Conservation (phyloP, 1,140 invertebrate species). For the Rhopalosiphum maidis region DNA sequence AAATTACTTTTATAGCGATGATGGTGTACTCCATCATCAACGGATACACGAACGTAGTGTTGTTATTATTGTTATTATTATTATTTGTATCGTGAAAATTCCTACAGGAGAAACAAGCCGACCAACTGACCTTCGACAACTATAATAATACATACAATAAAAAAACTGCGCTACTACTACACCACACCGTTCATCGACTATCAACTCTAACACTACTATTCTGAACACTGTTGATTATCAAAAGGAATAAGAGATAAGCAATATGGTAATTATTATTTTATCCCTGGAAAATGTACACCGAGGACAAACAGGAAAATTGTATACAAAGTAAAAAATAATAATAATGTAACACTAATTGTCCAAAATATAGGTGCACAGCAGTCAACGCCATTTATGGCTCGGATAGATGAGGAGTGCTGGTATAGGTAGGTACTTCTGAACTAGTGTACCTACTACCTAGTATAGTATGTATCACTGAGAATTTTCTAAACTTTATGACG, state of each 20-base stretch:
- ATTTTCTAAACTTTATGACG: neutral
- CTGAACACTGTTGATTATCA: neutral
- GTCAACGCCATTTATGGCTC: neutral
- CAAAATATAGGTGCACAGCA: neutral
- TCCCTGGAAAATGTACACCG: neutral
- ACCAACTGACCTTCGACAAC: constrained; percentile 48
- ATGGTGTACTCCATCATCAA: neutral
- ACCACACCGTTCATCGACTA: neutral
- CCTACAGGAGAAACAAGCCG: neutral
- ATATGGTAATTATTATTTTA: neutral
- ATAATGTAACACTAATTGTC: neutral
- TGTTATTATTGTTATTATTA: neutral
- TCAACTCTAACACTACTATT: neutral
- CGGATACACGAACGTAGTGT: neutral
- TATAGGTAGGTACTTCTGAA: neutral
- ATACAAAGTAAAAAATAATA: neutral
- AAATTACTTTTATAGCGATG: neutral
- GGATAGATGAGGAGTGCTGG: neutral
- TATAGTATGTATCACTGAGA: neutral
- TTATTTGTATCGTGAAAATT: neutral
- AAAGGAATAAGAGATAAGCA: neutral
- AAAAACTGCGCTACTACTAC: neutral
- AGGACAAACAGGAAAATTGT: neutral
- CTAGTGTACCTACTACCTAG: neutral
- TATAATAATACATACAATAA: neutral